Base-by-base conservation (phyloP, 2,888 invertebrate species). In the Tachina lurida region DNA sequence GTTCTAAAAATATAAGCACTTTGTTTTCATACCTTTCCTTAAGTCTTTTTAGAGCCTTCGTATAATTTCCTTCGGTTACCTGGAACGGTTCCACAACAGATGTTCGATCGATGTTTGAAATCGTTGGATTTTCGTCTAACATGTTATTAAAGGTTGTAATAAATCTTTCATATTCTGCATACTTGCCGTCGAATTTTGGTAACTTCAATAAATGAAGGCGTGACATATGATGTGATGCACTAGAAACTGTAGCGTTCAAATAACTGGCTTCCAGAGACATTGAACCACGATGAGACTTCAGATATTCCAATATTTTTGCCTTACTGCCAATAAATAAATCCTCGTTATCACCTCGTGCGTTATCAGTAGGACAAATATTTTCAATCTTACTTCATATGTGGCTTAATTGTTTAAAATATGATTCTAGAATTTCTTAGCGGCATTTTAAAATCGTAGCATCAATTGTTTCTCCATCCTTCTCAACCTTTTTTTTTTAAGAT, bases 1-100 rank as follows among this genome's bases (percentile, higher is more conserved):
- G 43, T 22, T 41, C 70, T 31, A 31, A 13, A 56, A 71, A 71
- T 10, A 71, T 71, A 10, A 71, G 41, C 15, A 73, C 58, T 8
- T 62, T 74, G 47, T 80, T 81, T 22, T 81, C 74, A 22, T 74
- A 81, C 10, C 75, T 74, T 13, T 68, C 68, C 12, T 60, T 22
- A 10, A 81, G 17, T 19, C 73, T 52, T 22, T 60, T 13, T 13
- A 80, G 47, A 9, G 65, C 73, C 54, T 73, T 71, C 10, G 65
- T 22, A 22, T 65, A 65, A 22, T 65, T 49, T 3, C 22, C 52
- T 15, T 54, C 41, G 15, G 70, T 52, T 39, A 70, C 52, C 39
- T 63, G 63, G 45, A 60, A 84, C 41, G 78, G 56, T 54, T 79
- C 63, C 1, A 75, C 70, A 22, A 3, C 22, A 63, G 10, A 19